A percentile compares a stretch with the other conserved stretches of the same genome.
Evolutionary conservation across 1,140 invertebrate genomes (phyloP).

Genomic region (Magallana ariakensis): DNA sequence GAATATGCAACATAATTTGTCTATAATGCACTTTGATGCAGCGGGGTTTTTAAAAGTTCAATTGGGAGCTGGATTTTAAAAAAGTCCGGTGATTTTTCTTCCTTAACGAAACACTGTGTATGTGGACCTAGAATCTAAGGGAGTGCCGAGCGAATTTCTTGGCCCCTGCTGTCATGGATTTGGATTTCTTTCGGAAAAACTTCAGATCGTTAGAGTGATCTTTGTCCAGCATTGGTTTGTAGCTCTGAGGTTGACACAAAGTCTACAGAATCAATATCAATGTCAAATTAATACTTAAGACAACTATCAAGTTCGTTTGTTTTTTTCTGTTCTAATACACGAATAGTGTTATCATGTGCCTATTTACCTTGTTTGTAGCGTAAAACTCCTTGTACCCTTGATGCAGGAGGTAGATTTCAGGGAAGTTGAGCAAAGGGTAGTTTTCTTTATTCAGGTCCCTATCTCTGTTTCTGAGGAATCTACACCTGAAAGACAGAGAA

Average conservation of each 20-base stretch:
- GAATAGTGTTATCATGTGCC: too few species aligned
- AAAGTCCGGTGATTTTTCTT: too few species aligned
- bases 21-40: too few species aligned
- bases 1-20: too few species aligned
- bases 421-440: constrained; percentile 93
- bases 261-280: neutral
- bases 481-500: constrained; percentile 29
- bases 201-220: constrained; percentile 86
- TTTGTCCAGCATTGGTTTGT: constrained; percentile 88
- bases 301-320: too few species aligned
- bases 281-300: too few species aligned
- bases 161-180: constrained; percentile 81
- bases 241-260: constrained; percentile 86
- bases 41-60: too few species aligned
- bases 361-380: constrained; percentile 54
- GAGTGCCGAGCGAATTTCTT: constrained; percentile 31
- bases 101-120: too few species aligned
- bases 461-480: constrained; percentile 88
- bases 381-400: constrained; percentile 96
- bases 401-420: constrained; percentile 95
- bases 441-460: constrained; percentile 87
- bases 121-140: neutral
- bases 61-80: too few species aligned
- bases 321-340: too few species aligned
- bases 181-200: constrained; percentile 87